phyloP scores from a whole-genome alignment of 2,113 vertebrate species.

The Procavia capensis region DNA sequence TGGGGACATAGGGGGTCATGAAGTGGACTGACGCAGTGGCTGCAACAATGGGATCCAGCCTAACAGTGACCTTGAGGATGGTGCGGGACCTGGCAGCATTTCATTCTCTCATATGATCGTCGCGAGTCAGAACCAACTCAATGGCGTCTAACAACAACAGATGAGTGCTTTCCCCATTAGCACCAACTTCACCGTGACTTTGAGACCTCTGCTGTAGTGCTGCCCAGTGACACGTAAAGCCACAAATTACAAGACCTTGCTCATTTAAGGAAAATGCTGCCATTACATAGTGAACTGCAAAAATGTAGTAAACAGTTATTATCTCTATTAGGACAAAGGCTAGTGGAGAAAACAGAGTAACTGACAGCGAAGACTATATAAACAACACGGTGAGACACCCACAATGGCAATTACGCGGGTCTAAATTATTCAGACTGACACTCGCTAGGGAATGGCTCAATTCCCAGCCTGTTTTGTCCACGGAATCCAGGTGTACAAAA shows the following conservation, averaged over 20 bases:
- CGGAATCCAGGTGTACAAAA: not conserved
- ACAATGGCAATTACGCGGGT: fast-evolving
- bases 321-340: not conserved
- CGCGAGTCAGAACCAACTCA: too few species aligned
- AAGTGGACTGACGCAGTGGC: too few species aligned
- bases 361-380: not conserved
- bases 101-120: too few species aligned
- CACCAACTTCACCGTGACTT: not conserved
- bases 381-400: not conserved
- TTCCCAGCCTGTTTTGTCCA: not conserved
- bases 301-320: not conserved
- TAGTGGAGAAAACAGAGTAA: not conserved
- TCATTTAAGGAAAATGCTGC: not conserved
- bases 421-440: too few species aligned
- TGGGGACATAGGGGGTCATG: too few species aligned
- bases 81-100: too few species aligned
- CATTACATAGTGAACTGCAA: fast-evolving
- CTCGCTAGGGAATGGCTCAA: fast-evolving
- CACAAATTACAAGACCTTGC: not conserved
- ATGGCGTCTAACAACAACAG: too few species aligned
- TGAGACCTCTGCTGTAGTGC: not conserved
- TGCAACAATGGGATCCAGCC: too few species aligned
- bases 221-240: fast-evolving
- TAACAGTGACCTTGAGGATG: too few species aligned
- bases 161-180: too few species aligned